Evolutionary conservation across 1,140 invertebrate genomes (phyloP), one percentile per base, ranked within the genome.

Genomic region (Pseudobourletiella spinata): DNA sequence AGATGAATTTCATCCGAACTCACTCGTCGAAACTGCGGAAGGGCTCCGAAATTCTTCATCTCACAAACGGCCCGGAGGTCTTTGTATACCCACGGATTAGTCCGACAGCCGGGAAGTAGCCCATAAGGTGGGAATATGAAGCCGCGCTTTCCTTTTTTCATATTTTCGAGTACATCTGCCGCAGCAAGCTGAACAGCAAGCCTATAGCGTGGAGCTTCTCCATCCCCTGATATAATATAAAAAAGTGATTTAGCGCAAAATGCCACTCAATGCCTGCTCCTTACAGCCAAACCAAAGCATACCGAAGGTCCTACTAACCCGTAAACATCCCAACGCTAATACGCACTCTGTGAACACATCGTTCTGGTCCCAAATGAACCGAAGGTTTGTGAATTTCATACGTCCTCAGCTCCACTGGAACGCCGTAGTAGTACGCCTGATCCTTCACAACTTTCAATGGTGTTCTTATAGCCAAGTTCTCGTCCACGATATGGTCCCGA

Each of bases 111-210:
- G 0, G 61, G 61, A 3, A 52, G 28, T 24, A 63, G 28, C 20
- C 61, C 61, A 18, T 58, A 63, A 1, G 24, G 1, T 25, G 61
- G 61, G 1, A 63, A 29, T 2, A 26, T 32, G 16, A 20, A 18
- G 4, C 29, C 16, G 3, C 6, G 15, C 24, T 22, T 24, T 20
- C 24, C 8, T 20, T 25, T 25, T 28, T 52, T 39, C 18, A 63
- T 29, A 2, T 58, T 44, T 20, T 51, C 11, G 20, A 63, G 52
- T 28, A 63, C 22, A 28, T 63, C 61, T 2, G 29, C 43, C 16
- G 61, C 54, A 51, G 61, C 61, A 29, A 63, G 32, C 15, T 63
- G 61, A 14, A 20, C 16, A 0, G 61, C 61, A 11, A 63, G n/a
- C 24, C 44, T 30, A 1, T 51, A 32, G 8, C 42, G 43, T 1